These are phyloP conservation scores for Caerostris extrusa DNA, from an alignment of 1,140 invertebrate genomes.

Conservation along the genomic window DNA sequence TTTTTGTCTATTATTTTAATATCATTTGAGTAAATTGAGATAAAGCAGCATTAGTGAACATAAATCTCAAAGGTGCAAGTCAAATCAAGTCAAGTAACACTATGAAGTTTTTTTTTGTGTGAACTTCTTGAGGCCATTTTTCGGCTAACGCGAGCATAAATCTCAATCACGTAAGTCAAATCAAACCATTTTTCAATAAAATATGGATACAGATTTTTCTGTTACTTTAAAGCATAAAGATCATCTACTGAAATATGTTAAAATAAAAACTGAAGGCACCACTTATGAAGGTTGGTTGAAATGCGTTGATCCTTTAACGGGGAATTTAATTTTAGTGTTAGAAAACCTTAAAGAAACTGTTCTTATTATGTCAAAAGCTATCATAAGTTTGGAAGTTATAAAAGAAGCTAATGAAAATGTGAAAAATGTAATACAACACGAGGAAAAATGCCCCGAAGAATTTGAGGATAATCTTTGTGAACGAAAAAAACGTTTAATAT, in stretches of 20 bases:
- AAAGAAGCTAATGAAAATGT: neutral
- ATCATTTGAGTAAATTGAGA: no score
- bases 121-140: no score
- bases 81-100: no score
- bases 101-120: no score
- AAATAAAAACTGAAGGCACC: neutral
- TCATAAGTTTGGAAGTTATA: neutral
- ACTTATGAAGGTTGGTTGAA: neutral
- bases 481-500: conserved; percentile 16
- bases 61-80: no score
- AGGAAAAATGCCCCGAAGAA: neutral
- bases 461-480: neutral
- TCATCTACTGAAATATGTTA: neutral
- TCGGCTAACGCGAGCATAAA: no score
- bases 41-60: no score
- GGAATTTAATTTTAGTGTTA: conserved; percentile 1
- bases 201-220: neutral
- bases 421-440: neutral
- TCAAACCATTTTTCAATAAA: no score
- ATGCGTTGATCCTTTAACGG: conserved; percentile 16
- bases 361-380: neutral
- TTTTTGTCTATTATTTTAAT: no score
- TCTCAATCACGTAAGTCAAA: no score
- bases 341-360: neutral
- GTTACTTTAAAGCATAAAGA: neutral